phyloP scores from a whole-genome alignment of 2,113 vertebrate species.

The Cichladusa arquata region DNA sequence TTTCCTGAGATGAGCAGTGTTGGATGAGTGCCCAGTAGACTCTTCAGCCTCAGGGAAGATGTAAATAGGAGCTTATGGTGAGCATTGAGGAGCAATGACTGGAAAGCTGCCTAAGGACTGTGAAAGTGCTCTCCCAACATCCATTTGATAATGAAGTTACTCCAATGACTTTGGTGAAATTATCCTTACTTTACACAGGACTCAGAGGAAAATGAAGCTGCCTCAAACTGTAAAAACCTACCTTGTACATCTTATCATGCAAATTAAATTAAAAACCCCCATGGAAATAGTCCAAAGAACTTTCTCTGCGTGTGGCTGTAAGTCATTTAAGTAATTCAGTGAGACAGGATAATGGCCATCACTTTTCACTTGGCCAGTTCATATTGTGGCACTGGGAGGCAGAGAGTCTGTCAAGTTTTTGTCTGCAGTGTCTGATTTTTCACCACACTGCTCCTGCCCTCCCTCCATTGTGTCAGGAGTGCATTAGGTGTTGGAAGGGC shows the following conservation, averaged over 20 bases:
- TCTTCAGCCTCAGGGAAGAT: background rate
- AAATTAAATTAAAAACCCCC: background rate
- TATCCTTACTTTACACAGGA: background rate
- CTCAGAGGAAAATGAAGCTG: background rate
- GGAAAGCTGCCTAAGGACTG: background rate
- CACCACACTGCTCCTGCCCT: conserved; percentile 27
- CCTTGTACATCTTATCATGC: background rate
- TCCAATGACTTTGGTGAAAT: background rate
- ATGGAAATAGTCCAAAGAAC: conserved; percentile 34
- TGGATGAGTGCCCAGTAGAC: background rate
- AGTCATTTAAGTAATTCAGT: conserved; percentile 58
- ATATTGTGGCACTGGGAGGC: conserved; percentile 59
- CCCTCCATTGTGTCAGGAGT: conserved; percentile 65
- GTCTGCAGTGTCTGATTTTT: conserved; percentile 60
- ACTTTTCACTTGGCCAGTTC: conserved; percentile 72
- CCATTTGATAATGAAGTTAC: background rate
- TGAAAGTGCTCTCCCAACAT: background rate
- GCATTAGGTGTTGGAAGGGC: conserved; percentile 62
- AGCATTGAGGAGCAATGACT: background rate
- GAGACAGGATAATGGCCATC: conserved; percentile 60
- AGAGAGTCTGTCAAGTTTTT: conserved; percentile 61
- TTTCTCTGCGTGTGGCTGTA: conserved; percentile 54
- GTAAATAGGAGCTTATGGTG: background rate
- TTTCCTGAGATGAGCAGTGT: background rate
- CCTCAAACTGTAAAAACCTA: background rate